Evolutionary conservation across 2,113 vertebrate species (phyloP).

Genomic region (Cebus imitator): DNA sequence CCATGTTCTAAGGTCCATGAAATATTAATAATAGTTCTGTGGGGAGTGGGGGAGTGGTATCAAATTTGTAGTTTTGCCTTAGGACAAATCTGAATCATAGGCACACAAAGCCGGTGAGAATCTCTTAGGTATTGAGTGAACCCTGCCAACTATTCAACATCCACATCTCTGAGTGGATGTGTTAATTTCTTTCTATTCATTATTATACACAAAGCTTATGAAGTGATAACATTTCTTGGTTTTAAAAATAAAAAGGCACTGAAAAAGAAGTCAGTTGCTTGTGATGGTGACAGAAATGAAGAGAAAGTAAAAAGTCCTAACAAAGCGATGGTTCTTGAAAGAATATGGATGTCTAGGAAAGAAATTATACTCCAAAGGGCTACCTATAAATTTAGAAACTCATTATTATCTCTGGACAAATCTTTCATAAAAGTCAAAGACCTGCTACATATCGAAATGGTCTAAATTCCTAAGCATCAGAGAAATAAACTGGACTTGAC

Average conservation of each 20-base stretch:
- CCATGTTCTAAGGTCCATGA: not conserved
- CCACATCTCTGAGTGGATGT: not conserved
- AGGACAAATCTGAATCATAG: not conserved
- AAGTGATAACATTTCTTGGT: not conserved
- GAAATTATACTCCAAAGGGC: not conserved
- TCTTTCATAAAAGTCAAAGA: not conserved
- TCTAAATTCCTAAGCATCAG: not conserved
- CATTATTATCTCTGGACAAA: not conserved
- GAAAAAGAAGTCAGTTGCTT: constrained; percentile 16
- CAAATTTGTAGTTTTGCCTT: not conserved
- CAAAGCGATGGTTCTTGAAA: not conserved
- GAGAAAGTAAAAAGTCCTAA: not conserved
- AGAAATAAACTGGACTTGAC: not conserved
- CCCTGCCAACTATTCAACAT: not conserved
- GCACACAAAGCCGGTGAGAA: not conserved
- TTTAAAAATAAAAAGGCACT: constrained; percentile 28
- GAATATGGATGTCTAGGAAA: not conserved
- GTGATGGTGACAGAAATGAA: not conserved
- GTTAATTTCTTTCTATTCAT: not conserved
- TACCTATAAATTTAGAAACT: not conserved
- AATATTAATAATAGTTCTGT: not conserved
- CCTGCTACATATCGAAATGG: not conserved
- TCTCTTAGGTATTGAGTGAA: not conserved
- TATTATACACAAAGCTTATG: not conserved
- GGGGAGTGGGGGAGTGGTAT: not conserved